phyloP scores from a whole-genome alignment of 2,113 vertebrate genomes.

The Mus pahari region DNA sequence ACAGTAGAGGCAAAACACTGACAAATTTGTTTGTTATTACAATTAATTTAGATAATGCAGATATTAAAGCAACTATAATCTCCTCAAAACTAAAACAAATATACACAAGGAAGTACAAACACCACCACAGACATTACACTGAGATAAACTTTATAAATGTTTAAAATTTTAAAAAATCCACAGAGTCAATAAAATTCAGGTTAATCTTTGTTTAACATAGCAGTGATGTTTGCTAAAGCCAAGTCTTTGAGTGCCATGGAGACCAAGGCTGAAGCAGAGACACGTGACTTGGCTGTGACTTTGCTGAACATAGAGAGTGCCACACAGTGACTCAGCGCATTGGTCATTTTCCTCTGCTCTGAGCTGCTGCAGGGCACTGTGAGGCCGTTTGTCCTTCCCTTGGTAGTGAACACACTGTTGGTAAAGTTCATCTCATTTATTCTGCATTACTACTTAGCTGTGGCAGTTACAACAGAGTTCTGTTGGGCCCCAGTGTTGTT shows the following conservation, averaged over 20 bases:
- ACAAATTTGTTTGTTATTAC: constrained; percentile 5
- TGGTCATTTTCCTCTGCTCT: background rate
- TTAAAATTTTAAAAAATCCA: background rate
- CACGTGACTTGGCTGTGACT: background rate
- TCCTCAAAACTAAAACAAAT: constrained; percentile 46
- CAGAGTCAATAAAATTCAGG: background rate
- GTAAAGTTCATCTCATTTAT: background rate
- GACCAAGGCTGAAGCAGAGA: background rate
- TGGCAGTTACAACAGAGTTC: background rate
- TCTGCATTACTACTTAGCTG: background rate
- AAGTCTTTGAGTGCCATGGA: background rate
- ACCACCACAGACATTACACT: background rate
- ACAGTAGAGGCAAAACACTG: background rate
- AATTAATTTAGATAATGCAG: constrained; percentile 25
- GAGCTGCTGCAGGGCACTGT: background rate
- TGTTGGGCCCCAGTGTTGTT: fast-evolving
- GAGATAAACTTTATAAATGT: constrained; percentile 18
- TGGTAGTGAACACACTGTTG: background rate
- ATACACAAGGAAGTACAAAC: constrained; percentile 9
- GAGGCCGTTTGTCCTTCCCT: background rate
- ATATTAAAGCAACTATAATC: background rate
- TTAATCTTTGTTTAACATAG: background rate
- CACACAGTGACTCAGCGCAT: background rate
- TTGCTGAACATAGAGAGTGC: background rate
- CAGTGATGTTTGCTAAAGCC: background rate